Base-by-base conservation (phyloP, 1,140 invertebrate species). In the Notospermus geniculatus region DNA sequence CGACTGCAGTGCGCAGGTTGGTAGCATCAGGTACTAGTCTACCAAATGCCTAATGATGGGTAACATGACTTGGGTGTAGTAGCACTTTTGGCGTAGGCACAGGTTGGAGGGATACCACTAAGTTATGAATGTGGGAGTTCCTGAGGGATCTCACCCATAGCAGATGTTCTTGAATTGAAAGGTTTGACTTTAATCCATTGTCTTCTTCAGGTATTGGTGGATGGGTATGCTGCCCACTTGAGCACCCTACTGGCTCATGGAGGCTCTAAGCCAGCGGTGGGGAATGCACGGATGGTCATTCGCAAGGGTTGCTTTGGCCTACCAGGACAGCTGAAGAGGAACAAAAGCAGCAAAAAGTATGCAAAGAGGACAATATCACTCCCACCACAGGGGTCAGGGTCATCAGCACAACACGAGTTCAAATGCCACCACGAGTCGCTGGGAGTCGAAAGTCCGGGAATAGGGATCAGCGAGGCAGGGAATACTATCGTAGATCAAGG, bases 211-310 rank as follows among this genome's bases (percentile, higher is more conserved):
- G 63, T 82, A 29, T 61, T 83, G 25, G 67, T 46, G 25, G 78
- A 82, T 64, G 76, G 78, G 17, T 80, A 81, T 66, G 76, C 74
- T 2, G 90, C 90, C 32, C 95, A 98, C 83, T 84, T 98, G 64
- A 88, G 87, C 27, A 85, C 84, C 19, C 82, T 98, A 52, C 88
- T 89, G 75, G 84, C 87, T 5, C 88, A 91, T 57, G 92, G 92
- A 0, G 89, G 45, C 9, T 92, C 91, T 23, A 84, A 93, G 59
- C 90, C 93, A n/a, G 93, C 93, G 2, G 89, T 93, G 77, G 93
- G 93, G 0, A 97, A 97, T 80, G 93, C 93, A 1, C 85, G 93
- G 11, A 92, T 97, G 86, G 89, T 97, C 11, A 90, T 97, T 19
- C 92, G 92, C 0, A 87, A 92, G 52, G 90, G 91, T 32, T 91